Base-by-base conservation (phyloP, 2,888 invertebrate genomes). In the Acanthosepion pharaonis region DNA sequence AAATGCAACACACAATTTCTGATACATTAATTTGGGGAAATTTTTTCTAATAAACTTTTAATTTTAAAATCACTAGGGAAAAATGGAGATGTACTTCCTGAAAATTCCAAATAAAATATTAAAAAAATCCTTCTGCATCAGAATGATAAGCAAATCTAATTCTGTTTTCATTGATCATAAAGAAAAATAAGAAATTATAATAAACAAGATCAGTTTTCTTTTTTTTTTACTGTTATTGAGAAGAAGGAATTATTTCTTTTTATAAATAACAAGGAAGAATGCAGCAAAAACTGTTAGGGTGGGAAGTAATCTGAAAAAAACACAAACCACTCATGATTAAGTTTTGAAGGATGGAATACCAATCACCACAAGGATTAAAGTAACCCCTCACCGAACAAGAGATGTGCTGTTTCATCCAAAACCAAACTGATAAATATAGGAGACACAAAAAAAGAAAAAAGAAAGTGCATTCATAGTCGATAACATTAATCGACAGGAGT, bases 261-360 rank as follows among this genome's bases (percentile, higher is more conserved):
- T 78, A n/a, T 33, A n/a, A n/a, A 78, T n/a, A 78, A 78, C n/a
- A 78, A 15, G n/a, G 15, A n/a, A 78, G n/a, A n/a, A n/a, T 15
- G 33, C n/a, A 78, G 33, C n/a, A 78, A 78, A n/a, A 78, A 78
- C 78, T n/a, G n/a, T n/a, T 78, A 20, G 59, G 59, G 59, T 59
- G 59, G 78, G 78, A n/a, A 11, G n/a, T 15, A 78, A 78, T 33
- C 78, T 78, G 78, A 78, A 78, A 78, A n/a, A 78, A 78, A 78
- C 78, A 78, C 78, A 78, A 78, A 78, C 78, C 78, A 33, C 78
- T 78, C 11, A 78, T 78, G 78, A 78, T 78, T 78, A 78, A 78
- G n/a, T 78, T 28, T 78, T n/a, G 78, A 78, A 78, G 15, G n/a
- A 78, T n/a, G n/a, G n/a, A 78, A 33, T n/a, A 78, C 78, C 78